Base-by-base conservation (phyloP, 2,113 vertebrate species). In the Cisticola juncidis region DNA sequence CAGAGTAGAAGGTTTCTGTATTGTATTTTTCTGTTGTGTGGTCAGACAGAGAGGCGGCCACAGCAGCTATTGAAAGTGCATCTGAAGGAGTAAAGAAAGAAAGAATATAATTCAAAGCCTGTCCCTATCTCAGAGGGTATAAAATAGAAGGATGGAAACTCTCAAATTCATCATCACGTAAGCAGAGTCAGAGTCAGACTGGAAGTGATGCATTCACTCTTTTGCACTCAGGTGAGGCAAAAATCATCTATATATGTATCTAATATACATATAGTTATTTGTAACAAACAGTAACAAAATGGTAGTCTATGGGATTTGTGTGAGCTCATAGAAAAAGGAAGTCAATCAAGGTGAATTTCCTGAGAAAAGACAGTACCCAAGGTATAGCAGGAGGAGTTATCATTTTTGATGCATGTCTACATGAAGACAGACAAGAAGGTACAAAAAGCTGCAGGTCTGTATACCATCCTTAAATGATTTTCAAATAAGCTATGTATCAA, bases 1-100 rank as follows among this genome's bases (percentile, higher is more conserved):
- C 72, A 79, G 77, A 90, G 65, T 28, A 88, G 89, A 86, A 84
- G 38, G 76, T 50, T 95, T 94, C 76, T 91, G 19, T 26, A 68
- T 24, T 6, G 0, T 53, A 47, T 90, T 74, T 53, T 70, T 86
- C 54, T 48, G 47, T 61, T 51, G 45, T 54, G 74, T 36, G 66
- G 64, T 70, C 70, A 86, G 58, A 77, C 22, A 53, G 61, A 51
- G 6, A 58, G n/a, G 68, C 11, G 8, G 80, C 60, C 40, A 58
- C 22, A 70, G 35, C 40, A 88, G 68, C 89, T 61, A 65, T 56
- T 35, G n/a, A 91, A 80, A 88, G 69, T 82, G 35, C 62, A 73
- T 47, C 74, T 62, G 70, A 90, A 90, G 74, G 31, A 82, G 50
- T 33, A 73, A 65, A 82, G 53, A 88, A 69, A 29, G 57, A 86